Evolutionary conservation across 2,888 invertebrate species (phyloP).

Genomic region (Callinectes sapidus): DNA sequence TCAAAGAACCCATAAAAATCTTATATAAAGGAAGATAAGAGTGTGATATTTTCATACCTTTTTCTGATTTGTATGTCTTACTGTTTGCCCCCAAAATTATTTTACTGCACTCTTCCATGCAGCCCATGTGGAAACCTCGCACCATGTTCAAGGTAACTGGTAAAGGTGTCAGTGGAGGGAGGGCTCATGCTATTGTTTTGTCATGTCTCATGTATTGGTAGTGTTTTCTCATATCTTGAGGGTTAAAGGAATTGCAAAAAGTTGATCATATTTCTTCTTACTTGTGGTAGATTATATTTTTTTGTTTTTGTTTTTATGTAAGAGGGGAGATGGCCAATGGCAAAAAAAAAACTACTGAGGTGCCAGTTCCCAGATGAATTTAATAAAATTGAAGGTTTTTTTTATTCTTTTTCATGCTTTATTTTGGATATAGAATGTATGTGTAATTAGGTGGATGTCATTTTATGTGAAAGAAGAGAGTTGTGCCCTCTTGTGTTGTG

Average conservation of each 20-base stretch:
- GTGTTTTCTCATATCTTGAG: neutral
- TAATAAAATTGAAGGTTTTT: too few relatives aligned
- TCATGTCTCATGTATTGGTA: neutral
- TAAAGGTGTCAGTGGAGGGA: neutral
- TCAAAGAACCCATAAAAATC: neutral
- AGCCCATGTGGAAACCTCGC: conserved; percentile 69
- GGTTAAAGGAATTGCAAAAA: neutral
- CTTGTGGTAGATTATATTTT: neutral
- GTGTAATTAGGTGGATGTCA: too few relatives aligned
- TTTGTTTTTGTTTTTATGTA: too few relatives aligned
- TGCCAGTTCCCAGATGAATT: too few relatives aligned
- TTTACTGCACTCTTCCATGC: neutral
- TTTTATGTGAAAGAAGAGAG: too few relatives aligned
- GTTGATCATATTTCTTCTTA: neutral
- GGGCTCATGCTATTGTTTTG: neutral
- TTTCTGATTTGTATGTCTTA: neutral
- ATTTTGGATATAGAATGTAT: too few relatives aligned
- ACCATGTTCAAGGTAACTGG: conserved; percentile 70
- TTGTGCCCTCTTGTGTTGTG: too few relatives aligned
- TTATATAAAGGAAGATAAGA: neutral
- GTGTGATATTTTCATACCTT: neutral
- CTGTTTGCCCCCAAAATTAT: neutral
- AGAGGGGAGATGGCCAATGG: too few relatives aligned
- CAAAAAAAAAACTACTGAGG: too few relatives aligned
- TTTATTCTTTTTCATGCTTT: too few relatives aligned